Evolutionary conservation across 2,888 invertebrate species (phyloP), one percentile per base, ranked within the genome.

Genomic region (Phymatocera aterrima): DNA sequence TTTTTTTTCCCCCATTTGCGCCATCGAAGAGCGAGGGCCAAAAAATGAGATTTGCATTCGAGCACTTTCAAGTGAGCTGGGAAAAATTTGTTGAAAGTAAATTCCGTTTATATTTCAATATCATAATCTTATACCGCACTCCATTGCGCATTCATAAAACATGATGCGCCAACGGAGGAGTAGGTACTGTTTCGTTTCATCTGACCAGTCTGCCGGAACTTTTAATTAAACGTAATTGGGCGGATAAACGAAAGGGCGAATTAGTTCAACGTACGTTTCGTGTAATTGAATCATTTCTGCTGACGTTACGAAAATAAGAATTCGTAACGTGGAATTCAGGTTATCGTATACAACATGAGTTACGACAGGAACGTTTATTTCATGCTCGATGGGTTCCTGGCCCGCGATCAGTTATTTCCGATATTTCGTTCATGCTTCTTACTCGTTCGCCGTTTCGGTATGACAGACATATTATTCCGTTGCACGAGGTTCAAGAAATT

Each of bases 181-280:
- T 34, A 15, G n/a, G 12, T 37, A 43, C 68, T 40, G 15, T 68
- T 21, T 15, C 15, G 24, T 68, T 43, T 68, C 18, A 18, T 51
- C 31, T 40, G 28, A n/a, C 70, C 43, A n/a, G 40, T 51, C 15
- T 57, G 72, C 82, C 84, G 87, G 84, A 85, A 84, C 82, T 37
- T 54, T 64, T 80, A 86, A 87, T 87, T 84, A 82, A 83, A 83
- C 79, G 81, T 82, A 84, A 85, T 84, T 75, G 81, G 70, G 72
- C 79, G 81, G 84, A 84, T 83, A 75, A 83, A 84, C 81, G 78
- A 80, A 74, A 80, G 79, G 65, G 75, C 78, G 81, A 83, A 68
- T 68, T 46, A 68, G 21, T 21, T 21, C 68, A 15, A 28, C 34
- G 18, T 18, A 28, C 34, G 18, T 37, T 64, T 12, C 37, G 37